A percentile compares a stretch with the other conserved stretches of the same genome.
phyloP scores from a whole-genome alignment of 1,140 invertebrate genomes.

The Drosophila carrolli region DNA sequence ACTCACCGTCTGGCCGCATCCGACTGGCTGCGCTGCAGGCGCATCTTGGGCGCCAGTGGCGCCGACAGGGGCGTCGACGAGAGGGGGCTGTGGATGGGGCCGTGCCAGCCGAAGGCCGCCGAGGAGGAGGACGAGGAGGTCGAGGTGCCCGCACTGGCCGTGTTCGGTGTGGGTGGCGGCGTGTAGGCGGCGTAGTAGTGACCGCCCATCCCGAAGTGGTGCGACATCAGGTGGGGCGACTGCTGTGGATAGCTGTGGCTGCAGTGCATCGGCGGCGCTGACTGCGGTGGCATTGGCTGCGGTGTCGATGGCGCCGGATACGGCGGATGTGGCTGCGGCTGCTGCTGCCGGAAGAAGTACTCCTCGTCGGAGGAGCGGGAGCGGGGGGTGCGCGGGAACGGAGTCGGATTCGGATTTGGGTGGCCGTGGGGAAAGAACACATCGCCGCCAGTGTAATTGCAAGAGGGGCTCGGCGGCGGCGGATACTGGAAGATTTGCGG shows the following conservation, averaged over 20 bases:
- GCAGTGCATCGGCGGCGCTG: conserved; percentile 75
- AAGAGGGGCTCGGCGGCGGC: conserved; percentile 79
- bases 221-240: conserved; percentile 65
- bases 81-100: conserved; percentile 38
- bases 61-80: conserved; percentile 55
- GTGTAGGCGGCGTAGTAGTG: conserved; percentile 75
- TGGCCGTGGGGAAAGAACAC: conserved; percentile 75
- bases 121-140: conserved; percentile 19
- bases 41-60: conserved; percentile 68
- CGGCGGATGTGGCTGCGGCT: conserved; percentile 55
- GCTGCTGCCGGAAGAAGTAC: conserved; percentile 73
- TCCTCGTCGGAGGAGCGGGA: conserved; percentile 77
- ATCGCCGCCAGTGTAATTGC: conserved; percentile 68
- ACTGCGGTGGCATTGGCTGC: conserved; percentile 71
- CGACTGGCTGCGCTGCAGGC: conserved; percentile 77
- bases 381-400: conserved; percentile 70
- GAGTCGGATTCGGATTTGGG: conserved; percentile 12
- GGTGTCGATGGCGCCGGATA: conserved; percentile 71
- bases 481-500: conserved; percentile 82
- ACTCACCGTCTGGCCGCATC: conserved; percentile 83
- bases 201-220: conserved; percentile 47
- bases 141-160: conserved; percentile 61
- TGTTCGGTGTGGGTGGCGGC: conserved; percentile 80
- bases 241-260: conserved; percentile 74
- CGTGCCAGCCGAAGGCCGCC: conserved; percentile 55